phyloP scores from a whole-genome alignment of 30 jellyfish, hydroid and myxozoan species.

The Mastigias papua region DNA sequence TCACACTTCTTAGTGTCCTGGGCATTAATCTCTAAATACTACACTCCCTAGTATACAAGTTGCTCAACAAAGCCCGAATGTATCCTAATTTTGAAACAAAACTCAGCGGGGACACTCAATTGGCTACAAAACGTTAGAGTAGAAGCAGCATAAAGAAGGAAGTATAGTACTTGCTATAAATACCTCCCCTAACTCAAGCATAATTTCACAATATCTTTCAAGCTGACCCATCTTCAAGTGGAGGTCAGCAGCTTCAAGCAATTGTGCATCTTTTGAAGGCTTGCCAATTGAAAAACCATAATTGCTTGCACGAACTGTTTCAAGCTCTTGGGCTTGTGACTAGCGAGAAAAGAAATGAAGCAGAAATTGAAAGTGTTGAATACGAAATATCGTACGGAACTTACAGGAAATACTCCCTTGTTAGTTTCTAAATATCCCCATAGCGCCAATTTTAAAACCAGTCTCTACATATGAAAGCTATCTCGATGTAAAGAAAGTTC shows the following conservation, averaged over 20 bases:
- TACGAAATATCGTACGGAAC: background rate
- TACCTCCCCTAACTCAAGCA: slow-evolving; percentile 88
- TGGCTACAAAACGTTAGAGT: too few relatives aligned
- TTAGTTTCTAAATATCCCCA: too few relatives aligned
- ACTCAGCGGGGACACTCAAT: too few relatives aligned
- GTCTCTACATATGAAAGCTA: too few relatives aligned
- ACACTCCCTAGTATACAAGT: too few relatives aligned
- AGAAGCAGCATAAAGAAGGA: too few relatives aligned
- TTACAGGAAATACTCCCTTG: background rate
- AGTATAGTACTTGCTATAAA: background rate
- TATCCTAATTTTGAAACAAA: too few relatives aligned
- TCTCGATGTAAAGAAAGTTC: too few relatives aligned
- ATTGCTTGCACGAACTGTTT: slow-evolving; percentile 68
- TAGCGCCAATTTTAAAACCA: too few relatives aligned
- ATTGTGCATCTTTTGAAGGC: slow-evolving; percentile 72
- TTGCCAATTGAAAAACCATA: slow-evolving; percentile 71
- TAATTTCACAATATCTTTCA: slow-evolving; percentile 86
- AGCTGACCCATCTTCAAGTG: slow-evolving; percentile 81
- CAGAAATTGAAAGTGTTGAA: background rate
- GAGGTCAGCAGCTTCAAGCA: slow-evolving; percentile 83
- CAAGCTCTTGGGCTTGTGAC: slow-evolving; percentile 92
- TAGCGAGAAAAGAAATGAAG: background rate
- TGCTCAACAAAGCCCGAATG: too few relatives aligned
- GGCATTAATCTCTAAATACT: too few relatives aligned
- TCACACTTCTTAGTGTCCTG: too few relatives aligned